Percentiles rank a stretch among this genome's conserved stretches.
Evolutionary conservation across 2,113 vertebrate genomes (phyloP).

Genomic region (Nettapus auritus): DNA sequence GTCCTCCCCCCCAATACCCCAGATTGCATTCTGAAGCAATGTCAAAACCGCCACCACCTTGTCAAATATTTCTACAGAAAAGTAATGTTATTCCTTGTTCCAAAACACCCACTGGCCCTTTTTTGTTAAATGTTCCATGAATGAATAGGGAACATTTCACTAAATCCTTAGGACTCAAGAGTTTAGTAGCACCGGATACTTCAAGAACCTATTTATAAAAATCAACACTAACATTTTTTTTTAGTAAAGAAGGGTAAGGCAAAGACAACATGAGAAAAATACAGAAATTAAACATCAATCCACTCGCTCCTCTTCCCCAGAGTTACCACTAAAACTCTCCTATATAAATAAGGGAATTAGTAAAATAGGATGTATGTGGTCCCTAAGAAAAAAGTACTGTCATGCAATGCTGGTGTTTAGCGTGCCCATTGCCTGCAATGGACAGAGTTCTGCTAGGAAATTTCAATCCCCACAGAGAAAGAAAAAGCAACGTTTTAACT

Average conservation of each 20-base stretch:
- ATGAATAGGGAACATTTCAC: constrained; percentile 20
- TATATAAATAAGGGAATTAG: constrained; percentile 20
- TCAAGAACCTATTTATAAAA: constrained; percentile 16
- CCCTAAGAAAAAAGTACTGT: constrained; percentile 21
- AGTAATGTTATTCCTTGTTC: not conserved
- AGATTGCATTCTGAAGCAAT: not conserved
- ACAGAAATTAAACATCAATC: constrained; percentile 17
- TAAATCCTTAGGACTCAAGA: constrained; percentile 48
- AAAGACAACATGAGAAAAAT: constrained; percentile 32
- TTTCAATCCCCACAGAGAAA: constrained; percentile 44
- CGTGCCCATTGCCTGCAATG: constrained; percentile 69
- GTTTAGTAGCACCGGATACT: constrained; percentile 72
- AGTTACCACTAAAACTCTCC: constrained; percentile 42
- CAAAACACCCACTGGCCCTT: not conserved
- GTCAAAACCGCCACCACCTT: not conserved
- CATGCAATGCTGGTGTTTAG: constrained; percentile 72
- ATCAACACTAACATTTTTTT: not conserved
- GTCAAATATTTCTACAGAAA: not conserved
- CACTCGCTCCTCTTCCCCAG: constrained; percentile 24
- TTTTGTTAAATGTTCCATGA: constrained; percentile 33
- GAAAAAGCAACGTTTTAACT: constrained; percentile 35
- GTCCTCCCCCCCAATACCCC: not conserved
- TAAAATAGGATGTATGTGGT: constrained; percentile 45
- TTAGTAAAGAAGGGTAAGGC: constrained; percentile 51
- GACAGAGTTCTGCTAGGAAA: constrained; percentile 63